Base-by-base conservation (phyloP, 2,797 vertebrate species). In the Notoglanidium macrostoma region DNA sequence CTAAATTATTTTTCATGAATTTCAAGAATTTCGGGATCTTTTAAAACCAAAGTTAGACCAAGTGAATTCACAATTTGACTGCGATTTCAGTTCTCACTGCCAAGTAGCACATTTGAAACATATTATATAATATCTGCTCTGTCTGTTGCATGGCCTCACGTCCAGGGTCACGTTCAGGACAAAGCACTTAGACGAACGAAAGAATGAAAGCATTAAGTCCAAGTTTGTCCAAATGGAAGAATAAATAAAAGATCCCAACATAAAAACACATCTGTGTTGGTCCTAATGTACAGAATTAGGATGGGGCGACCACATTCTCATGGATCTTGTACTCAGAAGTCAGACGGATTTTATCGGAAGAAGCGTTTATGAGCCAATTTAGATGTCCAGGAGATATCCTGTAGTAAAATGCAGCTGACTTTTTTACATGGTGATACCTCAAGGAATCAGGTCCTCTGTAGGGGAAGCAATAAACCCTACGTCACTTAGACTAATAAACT, bases 401-500 rank as follows among this genome's bases (percentile, higher is more conserved):
- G 57, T 17, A 63, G 14, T 46, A n/a, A 81, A 44, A 1, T 32
- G 49, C 2, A n/a, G 23, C 76, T 21, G 51, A 55, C 7, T 40
- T 40, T 40, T 35, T 78, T 55, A 55, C 17, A 78, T 35, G 35
- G 17, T 29, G 29, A 19, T 55, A 77, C n/a, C 51, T 5, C 1
- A 11, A 55, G 15, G 26, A 54, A 76, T 32, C 26, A 17, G n/a
- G 51, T 19, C 7, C 32, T 78, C n/a, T 54, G 49, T 54, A 54
- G 6, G n/a, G 51, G 51, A 57, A 78, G 17, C n/a, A 57, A 35
- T 78, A 35, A 78, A 57, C 51, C 54, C 4, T 14, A 78, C 1
- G 10, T 57, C 76, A 55, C 76, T 78, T 78, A 32, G 76, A 55
- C 51, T 78, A 55, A 57, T 57, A 55, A 78, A 55, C 49, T 32